These are phyloP conservation scores for Parazoanthus atlanticus DNA, from an alignment of 92 coral and sea anemone species.

Conservation along the genomic window DNA sequence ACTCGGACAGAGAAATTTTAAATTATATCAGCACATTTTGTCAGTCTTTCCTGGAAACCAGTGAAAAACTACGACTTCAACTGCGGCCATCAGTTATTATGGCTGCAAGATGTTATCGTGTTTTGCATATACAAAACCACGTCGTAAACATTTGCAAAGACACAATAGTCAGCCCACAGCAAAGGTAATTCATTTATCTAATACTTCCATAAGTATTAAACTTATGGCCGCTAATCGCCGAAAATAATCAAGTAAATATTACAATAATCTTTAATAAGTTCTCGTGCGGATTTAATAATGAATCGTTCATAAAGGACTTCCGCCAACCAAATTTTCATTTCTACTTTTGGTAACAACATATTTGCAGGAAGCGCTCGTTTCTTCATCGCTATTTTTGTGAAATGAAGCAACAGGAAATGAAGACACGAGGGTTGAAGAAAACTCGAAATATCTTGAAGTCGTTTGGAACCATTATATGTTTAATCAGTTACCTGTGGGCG, in stretches of 20 bases:
- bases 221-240: slow-evolving; percentile 28
- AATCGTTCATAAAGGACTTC: slow-evolving; percentile 27
- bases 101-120: slow-evolving; percentile 28
- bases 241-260: slow-evolving; percentile 27
- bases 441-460: slow-evolving; percentile 3
- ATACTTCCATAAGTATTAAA: slow-evolving; percentile 15
- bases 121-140: background rate
- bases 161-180: slow-evolving; percentile 1
- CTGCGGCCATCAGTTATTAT: background rate
- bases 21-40: background rate
- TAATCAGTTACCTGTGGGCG: slow-evolving; percentile 29
- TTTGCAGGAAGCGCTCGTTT: background rate
- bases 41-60: background rate
- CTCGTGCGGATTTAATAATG: slow-evolving; percentile 24
- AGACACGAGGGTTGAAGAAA: background rate
- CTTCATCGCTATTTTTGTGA: background rate
- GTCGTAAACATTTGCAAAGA: slow-evolving; percentile 15
- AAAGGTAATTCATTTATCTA: slow-evolving; percentile 32
- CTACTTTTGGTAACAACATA: background rate
- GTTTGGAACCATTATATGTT: slow-evolving; percentile 18
- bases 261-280: slow-evolving; percentile 29
- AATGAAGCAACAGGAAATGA: background rate
- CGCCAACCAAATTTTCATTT: background rate
- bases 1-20: background rate
- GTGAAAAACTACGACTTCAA: background rate